Base-by-base conservation (phyloP, 1,140 invertebrate species). In the Solenopsis invicta region DNA sequence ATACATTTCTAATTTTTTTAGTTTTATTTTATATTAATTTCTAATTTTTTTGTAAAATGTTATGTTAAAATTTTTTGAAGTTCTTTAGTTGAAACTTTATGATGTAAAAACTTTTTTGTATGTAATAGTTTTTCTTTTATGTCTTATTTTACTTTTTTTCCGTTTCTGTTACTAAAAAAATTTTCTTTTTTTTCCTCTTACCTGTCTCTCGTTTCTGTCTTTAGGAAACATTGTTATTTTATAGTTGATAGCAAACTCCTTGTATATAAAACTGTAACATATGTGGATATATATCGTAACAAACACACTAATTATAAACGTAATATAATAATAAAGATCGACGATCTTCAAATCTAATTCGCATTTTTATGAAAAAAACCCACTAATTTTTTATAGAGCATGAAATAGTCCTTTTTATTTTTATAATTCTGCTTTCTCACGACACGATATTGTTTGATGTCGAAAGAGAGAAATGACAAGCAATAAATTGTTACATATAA, bases 191-290 rank as follows among this genome's bases (percentile, higher is more conserved):
- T 45, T 61, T 21, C 9, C 45, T 45, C 13, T 24, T 21, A 8
- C 13, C 34, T 50, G 0, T 37, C 1, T 45, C 37, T 45, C 2
- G 1, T 82, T 2, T 56, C 12, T 45, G 34, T 90, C 76, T 88
- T 86, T 59, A 59, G 62, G 75, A 82, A 91, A 56, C 80, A 85
- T 90, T 91, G 91, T 67, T 64, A 91, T 92, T 87, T 89, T 91
- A 77, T 93, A 93, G 90, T 94, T 90, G 92, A 92, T 93, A 94
- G 90, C 34, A 84, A 89, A 76, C 82, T 92, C 92, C 93, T 92
- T 94, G 94, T 94, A 94, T 88, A 94, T 94, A 94, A 93, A 93
- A 92, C 87, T 94, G 94, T 94, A 94, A 94, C 90, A 94, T 94
- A 94, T 94, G 93, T 94, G 93, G 92, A 94, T 94, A 94, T 74